Conservation (phyloP, 1,140 invertebrate species). For the Chionoecetes opilio region DNA sequence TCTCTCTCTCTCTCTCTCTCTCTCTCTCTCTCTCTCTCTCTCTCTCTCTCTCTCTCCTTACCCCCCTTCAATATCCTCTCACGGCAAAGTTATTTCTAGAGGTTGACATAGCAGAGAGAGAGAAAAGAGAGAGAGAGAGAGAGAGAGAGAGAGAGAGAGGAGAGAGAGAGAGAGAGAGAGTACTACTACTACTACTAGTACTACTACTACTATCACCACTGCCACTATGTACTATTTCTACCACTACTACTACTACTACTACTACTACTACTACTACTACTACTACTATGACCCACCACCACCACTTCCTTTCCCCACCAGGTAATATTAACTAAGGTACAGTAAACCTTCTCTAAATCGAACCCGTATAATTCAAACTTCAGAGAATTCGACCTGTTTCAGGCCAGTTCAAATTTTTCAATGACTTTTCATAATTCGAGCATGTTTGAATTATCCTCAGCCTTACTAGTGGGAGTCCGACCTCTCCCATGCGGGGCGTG, state of each 20-base stretch:
- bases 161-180: background rate
- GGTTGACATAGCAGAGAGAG: background rate
- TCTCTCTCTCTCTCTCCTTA: background rate
- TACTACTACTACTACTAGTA: constrained; percentile 25
- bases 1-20: constrained; percentile 50
- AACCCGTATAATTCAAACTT: too few relatives aligned
- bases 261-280: constrained; percentile 43
- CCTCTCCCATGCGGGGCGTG: too few relatives aligned
- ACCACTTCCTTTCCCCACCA: too few relatives aligned
- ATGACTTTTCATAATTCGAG: too few relatives aligned
- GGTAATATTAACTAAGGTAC: too few relatives aligned
- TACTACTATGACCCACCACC: too few relatives aligned
- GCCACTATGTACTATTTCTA: constrained; percentile 27
- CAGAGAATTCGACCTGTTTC: too few relatives aligned
- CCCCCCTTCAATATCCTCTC: background rate
- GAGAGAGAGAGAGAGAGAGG: too few relatives aligned
- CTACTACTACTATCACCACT: constrained; percentile 37
- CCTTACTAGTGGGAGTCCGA: too few relatives aligned
- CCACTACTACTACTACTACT: constrained; percentile 19
- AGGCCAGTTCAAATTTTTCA: too few relatives aligned
- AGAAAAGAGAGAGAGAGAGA: background rate
- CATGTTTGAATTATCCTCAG: too few relatives aligned
- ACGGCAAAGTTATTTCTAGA: background rate
- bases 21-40: constrained; percentile 55
- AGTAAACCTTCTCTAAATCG: too few relatives aligned